Base-by-base conservation (phyloP, 2,888 invertebrate species). In the Dascillus cervinus region DNA sequence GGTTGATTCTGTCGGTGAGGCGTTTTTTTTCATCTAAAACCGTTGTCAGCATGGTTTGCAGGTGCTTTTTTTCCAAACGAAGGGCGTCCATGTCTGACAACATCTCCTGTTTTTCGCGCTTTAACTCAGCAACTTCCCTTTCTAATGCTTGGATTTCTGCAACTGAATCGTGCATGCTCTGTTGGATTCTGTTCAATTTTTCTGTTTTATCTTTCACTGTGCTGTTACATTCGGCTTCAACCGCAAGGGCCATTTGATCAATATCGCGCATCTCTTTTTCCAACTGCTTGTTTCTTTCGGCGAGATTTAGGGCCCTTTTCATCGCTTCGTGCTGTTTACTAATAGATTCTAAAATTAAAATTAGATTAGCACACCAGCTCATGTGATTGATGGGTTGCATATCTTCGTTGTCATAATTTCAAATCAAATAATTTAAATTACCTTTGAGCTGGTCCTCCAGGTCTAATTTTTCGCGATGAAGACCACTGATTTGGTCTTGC, bases 271-370 rank as follows among this genome's bases (percentile, higher is more conserved):
- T 54, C 58, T 85, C 82, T 35, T 77, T 75, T 59, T 84, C 78
- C 28, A 87, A 58, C 34, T 66, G 66, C 53, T 76, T 76, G 51
- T 85, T 86, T 47, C 77, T 72, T 44, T 82, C 81, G n/a, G 83
- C 82, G 29, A 85, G 68, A 50, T 70, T 70, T 22, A 86, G 63
- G 3, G 86, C 85, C 44, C 80, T 67, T 23, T 79, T 68, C 84
- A 86, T 86, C 3, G 86, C 87, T 56, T 86, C 85, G 59, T 87
- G 87, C 52, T 82, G 81, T 50, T 79, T 80, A 30, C 71, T 67
- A n/a, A n/a, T n/a, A n/a, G n/a, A n/a, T 14, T 23, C 11, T 13
- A 5, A 15, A 24, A 15, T 22, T 12, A 24, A 17, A 17, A 17
- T 8, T 8, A 4, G 5, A 17, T 8, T 17, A 17, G 8, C 17